These are phyloP conservation scores for Genyomyrus donnyi DNA, from an alignment of 2,113 vertebrate genomes.

Conservation along the genomic window DNA sequence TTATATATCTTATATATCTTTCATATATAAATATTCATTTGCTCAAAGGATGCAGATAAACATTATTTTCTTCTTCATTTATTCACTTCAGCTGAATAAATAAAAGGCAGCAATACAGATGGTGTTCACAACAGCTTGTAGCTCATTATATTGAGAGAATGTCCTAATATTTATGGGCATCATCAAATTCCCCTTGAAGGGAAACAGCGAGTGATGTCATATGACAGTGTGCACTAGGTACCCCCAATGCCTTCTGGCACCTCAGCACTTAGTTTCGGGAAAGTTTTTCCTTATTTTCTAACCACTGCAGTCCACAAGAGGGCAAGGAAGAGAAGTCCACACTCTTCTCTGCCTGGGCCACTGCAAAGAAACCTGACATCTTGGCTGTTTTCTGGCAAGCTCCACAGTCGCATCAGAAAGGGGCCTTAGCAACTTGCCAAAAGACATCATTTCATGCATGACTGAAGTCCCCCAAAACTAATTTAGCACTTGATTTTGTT, in stretches of 20 bases:
- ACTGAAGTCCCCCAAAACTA: slow-evolving; percentile 69
- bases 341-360: neutral
- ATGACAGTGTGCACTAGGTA: neutral
- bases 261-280: neutral
- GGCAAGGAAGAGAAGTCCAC: neutral
- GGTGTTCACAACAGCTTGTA: neutral
- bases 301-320: neutral
- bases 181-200: neutral
- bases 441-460: slow-evolving; percentile 81
- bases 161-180: neutral
- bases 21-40: neutral
- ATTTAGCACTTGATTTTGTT: slow-evolving; percentile 63
- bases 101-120: neutral
- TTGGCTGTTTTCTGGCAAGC: slow-evolving; percentile 48
- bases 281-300: neutral
- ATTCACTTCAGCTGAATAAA: neutral
- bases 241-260: neutral
- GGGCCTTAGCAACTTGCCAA: slow-evolving; percentile 60
- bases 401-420: slow-evolving; percentile 51
- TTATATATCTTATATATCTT: neutral
- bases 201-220: neutral
- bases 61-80: neutral
- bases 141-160: neutral
- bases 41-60: neutral
- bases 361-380: slow-evolving; percentile 22